Evolutionary conservation across 2,797 vertebrate species (phyloP).

Genomic region (Betta splendens): DNA sequence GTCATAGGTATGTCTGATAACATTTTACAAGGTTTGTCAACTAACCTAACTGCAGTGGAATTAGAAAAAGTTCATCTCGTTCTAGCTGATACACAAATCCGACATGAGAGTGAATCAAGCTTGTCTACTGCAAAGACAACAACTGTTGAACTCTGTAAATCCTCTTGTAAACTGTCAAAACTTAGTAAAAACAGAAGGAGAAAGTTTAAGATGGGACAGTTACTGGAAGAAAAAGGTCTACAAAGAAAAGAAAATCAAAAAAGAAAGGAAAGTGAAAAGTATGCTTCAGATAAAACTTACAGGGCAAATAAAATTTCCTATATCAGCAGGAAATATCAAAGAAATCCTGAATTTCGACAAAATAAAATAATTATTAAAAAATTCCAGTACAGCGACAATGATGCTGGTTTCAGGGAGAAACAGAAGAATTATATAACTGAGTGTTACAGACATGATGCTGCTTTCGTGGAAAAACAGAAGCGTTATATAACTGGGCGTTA

Average conservation of each 20-base stretch:
- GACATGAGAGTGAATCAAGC: background rate
- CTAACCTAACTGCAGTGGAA: background rate
- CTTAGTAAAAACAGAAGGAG: background rate
- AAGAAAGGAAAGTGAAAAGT: background rate
- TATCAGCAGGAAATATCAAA: background rate
- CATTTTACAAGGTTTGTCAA: background rate
- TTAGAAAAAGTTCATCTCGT: no score
- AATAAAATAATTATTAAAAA: background rate
- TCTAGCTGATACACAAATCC: no score
- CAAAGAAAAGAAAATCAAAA: background rate
- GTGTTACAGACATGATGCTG: no score
- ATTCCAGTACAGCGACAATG: background rate
- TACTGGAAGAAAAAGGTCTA: background rate
- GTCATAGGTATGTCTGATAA: background rate
- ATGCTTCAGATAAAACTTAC: background rate
- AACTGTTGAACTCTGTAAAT: background rate
- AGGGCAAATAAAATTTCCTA: background rate
- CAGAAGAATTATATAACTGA: no score
- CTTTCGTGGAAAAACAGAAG: no score
- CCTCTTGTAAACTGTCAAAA: background rate
- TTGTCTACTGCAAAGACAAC: background rate
- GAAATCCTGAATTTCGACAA: background rate
- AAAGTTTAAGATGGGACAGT: background rate
- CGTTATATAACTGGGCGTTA: no score
- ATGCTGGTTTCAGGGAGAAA: no score